Conservation (phyloP, 1,140 invertebrate species). For the Drosophila bipectinata region DNA sequence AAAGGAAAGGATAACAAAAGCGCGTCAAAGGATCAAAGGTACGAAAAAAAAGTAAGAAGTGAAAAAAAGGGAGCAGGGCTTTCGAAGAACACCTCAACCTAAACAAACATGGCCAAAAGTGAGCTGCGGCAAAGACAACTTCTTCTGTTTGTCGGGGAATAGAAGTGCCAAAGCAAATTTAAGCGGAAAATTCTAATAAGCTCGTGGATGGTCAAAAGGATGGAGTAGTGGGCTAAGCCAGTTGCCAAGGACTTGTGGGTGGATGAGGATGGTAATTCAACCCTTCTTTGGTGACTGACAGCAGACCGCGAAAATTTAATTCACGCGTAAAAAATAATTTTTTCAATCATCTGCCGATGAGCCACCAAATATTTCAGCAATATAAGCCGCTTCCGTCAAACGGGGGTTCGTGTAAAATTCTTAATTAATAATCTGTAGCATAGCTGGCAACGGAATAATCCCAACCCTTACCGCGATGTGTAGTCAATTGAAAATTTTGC, state of each 20-base stretch:
- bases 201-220: conserved; percentile 44
- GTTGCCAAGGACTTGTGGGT: conserved; percentile 21
- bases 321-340: conserved; percentile 75
- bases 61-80: conserved; percentile 20
- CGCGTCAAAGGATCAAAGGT: conserved; percentile 81
- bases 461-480: conserved; percentile 35
- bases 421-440: conserved; percentile 79
- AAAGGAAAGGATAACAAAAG: conserved; percentile 61
- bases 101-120: conserved; percentile 65
- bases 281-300: conserved; percentile 52
- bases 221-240: conserved; percentile 13
- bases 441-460: conserved; percentile 11
- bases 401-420: conserved; percentile 67
- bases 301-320: conserved; percentile 75
- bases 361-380: conserved; percentile 76
- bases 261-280: conserved; percentile 34
- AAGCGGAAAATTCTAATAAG: conserved; percentile 82
- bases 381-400: conserved; percentile 68
- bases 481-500: conserved; percentile 80
- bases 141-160: conserved; percentile 28
- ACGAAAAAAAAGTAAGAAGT: conserved; percentile 27
- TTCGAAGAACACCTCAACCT: conserved; percentile 51
- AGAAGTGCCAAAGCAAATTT: conserved; percentile 75
- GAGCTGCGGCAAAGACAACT: conserved; percentile 57
- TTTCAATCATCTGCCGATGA: conserved; percentile 78